Conservation (phyloP, 2,113 vertebrate genomes). For the Microcebus lehilahytsara region DNA sequence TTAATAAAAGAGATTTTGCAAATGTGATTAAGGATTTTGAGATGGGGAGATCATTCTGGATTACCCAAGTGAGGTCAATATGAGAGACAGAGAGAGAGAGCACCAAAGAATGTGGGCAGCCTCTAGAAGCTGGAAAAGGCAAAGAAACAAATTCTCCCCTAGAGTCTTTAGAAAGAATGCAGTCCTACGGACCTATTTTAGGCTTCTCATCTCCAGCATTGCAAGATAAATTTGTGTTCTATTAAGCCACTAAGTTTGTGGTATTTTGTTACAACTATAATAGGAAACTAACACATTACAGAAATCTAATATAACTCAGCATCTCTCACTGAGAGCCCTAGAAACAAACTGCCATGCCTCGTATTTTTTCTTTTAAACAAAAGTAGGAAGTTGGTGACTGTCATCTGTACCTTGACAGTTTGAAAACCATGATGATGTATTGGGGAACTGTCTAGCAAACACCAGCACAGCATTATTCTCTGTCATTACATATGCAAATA, state of each 20-base stretch:
- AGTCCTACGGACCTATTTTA: background rate
- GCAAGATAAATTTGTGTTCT: background rate
- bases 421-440: background rate
- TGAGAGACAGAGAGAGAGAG: background rate
- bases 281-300: background rate
- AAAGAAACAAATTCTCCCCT: background rate
- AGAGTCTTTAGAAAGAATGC: background rate
- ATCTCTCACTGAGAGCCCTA: background rate
- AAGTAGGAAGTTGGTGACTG: background rate
- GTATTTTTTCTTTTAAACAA: background rate
- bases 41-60: background rate
- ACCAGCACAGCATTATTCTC: background rate
- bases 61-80: background rate
- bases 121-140: background rate
- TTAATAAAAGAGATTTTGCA: background rate
- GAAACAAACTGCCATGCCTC: background rate
- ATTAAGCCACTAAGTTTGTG: background rate
- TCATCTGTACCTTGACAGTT: background rate
- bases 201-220: background rate
- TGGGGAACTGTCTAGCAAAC: background rate
- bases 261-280: background rate
- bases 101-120: background rate
- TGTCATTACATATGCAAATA: background rate
- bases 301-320: background rate
- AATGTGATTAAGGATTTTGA: background rate